Base-by-base conservation (phyloP, 2,888 invertebrate species). In the Cheilosia soror region DNA sequence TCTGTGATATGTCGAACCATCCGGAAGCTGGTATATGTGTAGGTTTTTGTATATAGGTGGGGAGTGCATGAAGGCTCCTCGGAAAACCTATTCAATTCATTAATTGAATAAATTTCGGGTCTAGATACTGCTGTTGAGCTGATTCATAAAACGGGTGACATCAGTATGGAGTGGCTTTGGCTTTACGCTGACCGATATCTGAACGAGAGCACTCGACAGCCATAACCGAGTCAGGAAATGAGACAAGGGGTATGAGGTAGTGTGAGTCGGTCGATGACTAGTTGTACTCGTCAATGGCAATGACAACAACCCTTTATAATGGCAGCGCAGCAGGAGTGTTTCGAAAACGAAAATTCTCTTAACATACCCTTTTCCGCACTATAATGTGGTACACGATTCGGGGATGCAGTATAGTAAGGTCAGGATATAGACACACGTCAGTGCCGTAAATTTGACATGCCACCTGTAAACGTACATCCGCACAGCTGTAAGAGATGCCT, bases 81-180 rank as follows among this genome's bases (percentile, higher is more conserved):
- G 49, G 63, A 62, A 79, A 60, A 58, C 77, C 65, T 69, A 75
- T 79, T 75, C 78, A 69, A 68, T 49, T 49, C 69, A 71, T 69
- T 84, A 80, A 84, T 84, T 75, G 75, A 80, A 80, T 84, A 79
- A 71, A 80, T 66, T 69, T 62, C 20, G 29, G 29, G 29, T 11
- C 58, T 62, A 25, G 49, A 13, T 29, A 20, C 37, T 71, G 20
- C 55, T 69, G 29, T 33, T 27, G 62, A 55, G 42, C 29, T 51
- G 60, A 81, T 68, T 53, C 20, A 58, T 65, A 72, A 51, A 58
- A 65, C 37, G 71, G 40, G 58, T 71, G 58, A 75, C 65, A 79
- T 83, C 57, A 69, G 33, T 58, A 40, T 15, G 63, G 65, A 11
- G 37, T 37, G 37, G 37, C 11, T 37, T 4, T 53, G 60, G 58